Evolutionary conservation across 2,113 vertebrate genomes (phyloP).

Genomic region (Morphnarchus princeps): DNA sequence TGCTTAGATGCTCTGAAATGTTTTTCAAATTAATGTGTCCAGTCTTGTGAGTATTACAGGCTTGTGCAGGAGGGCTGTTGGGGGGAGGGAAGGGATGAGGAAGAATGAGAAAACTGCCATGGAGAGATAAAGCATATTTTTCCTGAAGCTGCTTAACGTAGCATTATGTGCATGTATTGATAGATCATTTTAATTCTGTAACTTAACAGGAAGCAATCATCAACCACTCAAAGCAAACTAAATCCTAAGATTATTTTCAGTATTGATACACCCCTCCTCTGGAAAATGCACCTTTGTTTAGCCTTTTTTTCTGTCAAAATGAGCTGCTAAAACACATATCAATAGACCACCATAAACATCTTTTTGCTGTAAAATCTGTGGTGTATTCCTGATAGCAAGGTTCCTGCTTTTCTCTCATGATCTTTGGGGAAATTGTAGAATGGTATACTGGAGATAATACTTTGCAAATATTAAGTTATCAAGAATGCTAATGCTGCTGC

Average conservation of each 20-base stretch:
- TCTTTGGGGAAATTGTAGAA: neutral
- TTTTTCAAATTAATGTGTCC: neutral
- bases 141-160: neutral
- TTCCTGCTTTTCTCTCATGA: neutral
- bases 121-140: neutral
- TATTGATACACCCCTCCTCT: neutral
- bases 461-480: neutral
- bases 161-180: neutral
- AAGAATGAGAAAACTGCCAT: neutral
- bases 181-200: neutral
- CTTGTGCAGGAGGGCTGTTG: neutral
- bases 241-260: neutral
- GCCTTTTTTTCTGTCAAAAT: neutral
- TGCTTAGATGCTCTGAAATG: neutral
- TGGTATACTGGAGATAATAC: neutral
- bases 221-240: neutral
- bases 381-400: neutral
- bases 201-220: neutral
- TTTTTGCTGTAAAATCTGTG: neutral
- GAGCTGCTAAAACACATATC: neutral
- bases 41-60: neutral
- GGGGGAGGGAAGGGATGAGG: neutral
- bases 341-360: neutral
- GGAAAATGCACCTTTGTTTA: neutral
- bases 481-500: neutral